A percentile compares a stretch with the other conserved stretches of the same genome.
phyloP scores from a whole-genome alignment of 1,140 invertebrate species.

The Bactericera cockerelli region DNA sequence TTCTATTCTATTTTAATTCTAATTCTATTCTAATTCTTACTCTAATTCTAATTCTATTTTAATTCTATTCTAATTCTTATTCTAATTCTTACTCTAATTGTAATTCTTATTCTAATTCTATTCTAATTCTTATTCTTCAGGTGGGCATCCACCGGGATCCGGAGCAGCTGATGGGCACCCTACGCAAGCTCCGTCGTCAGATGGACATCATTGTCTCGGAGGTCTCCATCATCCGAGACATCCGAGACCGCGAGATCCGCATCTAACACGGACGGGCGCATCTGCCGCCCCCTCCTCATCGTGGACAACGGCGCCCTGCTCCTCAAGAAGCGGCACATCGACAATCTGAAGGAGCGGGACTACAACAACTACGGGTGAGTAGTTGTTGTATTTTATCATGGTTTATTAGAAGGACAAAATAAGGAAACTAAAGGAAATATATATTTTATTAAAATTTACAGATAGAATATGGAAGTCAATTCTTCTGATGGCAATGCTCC shows the following conservation, averaged over 20 bases:
- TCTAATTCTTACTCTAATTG: too few species aligned
- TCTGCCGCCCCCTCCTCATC: constrained; percentile 91
- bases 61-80: too few species aligned
- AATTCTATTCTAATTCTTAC: too few species aligned
- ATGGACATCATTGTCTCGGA: constrained; percentile 99
- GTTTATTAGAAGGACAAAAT: too few species aligned
- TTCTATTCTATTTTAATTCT: too few species aligned
- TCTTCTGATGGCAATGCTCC: too few species aligned
- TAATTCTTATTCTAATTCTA: too few species aligned
- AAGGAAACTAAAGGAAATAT: too few species aligned
- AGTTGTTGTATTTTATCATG: too few species aligned
- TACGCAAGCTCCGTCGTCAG: constrained; percentile 86
- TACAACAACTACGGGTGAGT: constrained; percentile 76
- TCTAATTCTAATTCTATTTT: too few species aligned
- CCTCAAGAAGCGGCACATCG: constrained; percentile 86
- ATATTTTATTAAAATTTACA: too few species aligned
- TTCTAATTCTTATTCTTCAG: constrained; percentile 25
- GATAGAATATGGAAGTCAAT: too few species aligned
- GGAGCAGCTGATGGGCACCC: constrained; percentile 92
- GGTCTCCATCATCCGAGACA: constrained; percentile 96
- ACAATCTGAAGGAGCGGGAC: constrained; percentile 89
- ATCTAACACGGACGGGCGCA: constrained; percentile 97
- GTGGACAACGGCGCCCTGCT: constrained; percentile 87
- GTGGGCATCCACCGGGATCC: constrained; percentile 94
- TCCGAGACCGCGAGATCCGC: constrained; percentile 91